Conservation (phyloP, 2,113 vertebrate genomes). For the Ariopsis seemanni region DNA sequence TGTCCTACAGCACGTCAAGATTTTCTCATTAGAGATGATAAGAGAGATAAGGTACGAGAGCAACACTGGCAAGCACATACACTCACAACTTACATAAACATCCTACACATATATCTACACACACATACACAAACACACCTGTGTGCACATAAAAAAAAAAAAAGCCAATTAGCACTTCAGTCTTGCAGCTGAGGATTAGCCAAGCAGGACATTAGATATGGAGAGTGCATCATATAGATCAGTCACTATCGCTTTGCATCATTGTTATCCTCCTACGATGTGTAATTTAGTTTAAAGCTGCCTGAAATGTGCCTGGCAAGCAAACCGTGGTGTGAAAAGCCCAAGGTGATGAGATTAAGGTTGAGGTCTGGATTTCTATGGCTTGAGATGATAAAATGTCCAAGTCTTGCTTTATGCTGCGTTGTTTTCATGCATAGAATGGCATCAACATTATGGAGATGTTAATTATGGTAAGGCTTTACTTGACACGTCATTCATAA, state of each 20-base stretch:
- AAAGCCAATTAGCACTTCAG: constrained; percentile 1
- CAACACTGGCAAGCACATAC: constrained; percentile 48
- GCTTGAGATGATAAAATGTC: not conserved
- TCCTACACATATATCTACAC: constrained; percentile 30
- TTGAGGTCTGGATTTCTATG: constrained; percentile 2
- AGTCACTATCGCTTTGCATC: constrained; percentile 40
- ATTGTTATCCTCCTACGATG: constrained; percentile 21
- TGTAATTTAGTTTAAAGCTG: constrained; percentile 22
- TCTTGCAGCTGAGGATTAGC: not conserved
- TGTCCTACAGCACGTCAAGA: not conserved
- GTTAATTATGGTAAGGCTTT: not conserved
- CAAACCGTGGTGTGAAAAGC: constrained; percentile 9
- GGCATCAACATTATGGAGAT: not conserved
- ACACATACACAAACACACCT: constrained; percentile 35
- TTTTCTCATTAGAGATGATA: not conserved
- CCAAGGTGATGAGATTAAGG: constrained; percentile 32
- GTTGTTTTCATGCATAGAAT: constrained; percentile 10
- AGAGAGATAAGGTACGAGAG: not conserved
- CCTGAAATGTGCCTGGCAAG: constrained; percentile 26
- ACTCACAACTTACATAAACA: not conserved
- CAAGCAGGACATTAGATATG: constrained; percentile 34
- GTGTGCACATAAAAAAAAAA: constrained; percentile 5
- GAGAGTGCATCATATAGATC: constrained; percentile 36
- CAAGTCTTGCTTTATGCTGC: not conserved
- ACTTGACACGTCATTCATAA: not conserved